Evolutionary conservation across 2,113 vertebrate species (phyloP).

Genomic region (Hoplias malabaricus): DNA sequence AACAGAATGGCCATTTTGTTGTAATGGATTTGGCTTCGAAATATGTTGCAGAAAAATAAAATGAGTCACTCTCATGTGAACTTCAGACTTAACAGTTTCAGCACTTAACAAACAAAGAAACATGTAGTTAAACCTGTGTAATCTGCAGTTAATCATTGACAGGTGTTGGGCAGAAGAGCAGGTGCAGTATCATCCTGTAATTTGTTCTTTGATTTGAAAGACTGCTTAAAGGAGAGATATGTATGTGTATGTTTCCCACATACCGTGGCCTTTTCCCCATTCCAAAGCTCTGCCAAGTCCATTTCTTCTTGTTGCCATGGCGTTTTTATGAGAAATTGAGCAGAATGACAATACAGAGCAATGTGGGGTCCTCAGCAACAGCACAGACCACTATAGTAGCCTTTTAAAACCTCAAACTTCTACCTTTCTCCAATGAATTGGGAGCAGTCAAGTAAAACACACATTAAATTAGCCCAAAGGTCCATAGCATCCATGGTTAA

Average conservation of each 20-base stretch:
- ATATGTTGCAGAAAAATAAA: background rate
- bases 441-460: too few relatives aligned
- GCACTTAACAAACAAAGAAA: conserved; percentile 26
- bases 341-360: conserved; percentile 12
- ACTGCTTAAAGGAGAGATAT: too few relatives aligned
- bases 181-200: background rate
- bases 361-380: background rate
- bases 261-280: background rate
- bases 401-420: too few relatives aligned
- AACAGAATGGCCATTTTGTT: conserved; percentile 45
- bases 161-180: background rate
- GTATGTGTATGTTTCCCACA: background rate
- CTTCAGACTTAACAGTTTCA: conserved; percentile 45
- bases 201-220: background rate
- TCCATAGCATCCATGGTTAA: too few relatives aligned
- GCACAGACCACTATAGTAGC: background rate
- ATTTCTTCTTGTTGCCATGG: background rate
- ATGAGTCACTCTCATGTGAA: conserved; percentile 21
- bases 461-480: too few relatives aligned
- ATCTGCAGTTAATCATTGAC: conserved; percentile 46
- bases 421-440: too few relatives aligned
- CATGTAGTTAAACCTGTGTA: conserved; percentile 11
- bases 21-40: background rate
- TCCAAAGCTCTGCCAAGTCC: background rate
- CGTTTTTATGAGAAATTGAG: background rate